phyloP scores from a whole-genome alignment of 2,113 vertebrate species.

The Platycercus adscitus region DNA sequence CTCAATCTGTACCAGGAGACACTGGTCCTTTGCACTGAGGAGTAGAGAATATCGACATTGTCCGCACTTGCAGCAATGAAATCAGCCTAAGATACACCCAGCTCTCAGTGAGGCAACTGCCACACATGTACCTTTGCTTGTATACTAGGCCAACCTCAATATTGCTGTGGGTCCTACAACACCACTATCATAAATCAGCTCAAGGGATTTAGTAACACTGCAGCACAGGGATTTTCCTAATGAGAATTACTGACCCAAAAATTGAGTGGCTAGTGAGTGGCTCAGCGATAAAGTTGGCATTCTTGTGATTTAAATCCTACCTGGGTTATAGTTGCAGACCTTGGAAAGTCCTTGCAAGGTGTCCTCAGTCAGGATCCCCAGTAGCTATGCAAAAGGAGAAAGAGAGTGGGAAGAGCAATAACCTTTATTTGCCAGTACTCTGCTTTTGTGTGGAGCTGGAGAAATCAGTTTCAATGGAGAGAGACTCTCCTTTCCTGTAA shows the following conservation, averaged over 20 bases:
- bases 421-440: background rate
- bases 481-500: background rate
- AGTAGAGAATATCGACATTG: background rate
- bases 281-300: background rate
- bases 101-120: background rate
- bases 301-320: slow-evolving; percentile 59
- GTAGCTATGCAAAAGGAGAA: slow-evolving; percentile 74
- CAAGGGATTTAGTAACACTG: background rate
- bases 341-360: slow-evolving; percentile 87
- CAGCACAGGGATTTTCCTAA: background rate
- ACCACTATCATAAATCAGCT: background rate
- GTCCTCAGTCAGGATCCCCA: slow-evolving; percentile 85
- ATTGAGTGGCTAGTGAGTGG: background rate
- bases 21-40: background rate
- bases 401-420: slow-evolving; percentile 2
- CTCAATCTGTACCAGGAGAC: background rate
- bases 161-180: background rate
- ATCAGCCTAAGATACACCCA: background rate
- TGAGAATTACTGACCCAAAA: background rate
- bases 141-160: background rate
- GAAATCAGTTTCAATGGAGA: background rate
- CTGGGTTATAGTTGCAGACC: slow-evolving; percentile 84
- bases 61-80: background rate
- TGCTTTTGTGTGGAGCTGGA: background rate
- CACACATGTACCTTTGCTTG: background rate